These are phyloP conservation scores for Uropetala carovei DNA, from an alignment of 2,888 invertebrate species.

Conservation along the genomic window DNA sequence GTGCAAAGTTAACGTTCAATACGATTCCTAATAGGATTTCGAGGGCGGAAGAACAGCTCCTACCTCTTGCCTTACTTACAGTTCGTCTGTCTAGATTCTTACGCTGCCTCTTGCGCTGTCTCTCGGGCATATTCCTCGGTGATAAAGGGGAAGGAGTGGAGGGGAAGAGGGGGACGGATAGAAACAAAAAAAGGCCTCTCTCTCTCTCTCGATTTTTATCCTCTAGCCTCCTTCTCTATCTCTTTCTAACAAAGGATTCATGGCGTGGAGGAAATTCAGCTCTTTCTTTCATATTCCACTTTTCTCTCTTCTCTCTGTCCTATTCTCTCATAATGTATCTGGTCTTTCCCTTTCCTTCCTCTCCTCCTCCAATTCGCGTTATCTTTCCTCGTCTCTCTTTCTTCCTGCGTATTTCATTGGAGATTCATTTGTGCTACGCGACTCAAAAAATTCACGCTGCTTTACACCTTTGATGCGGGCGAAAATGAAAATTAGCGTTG, in stretches of 20 bases:
- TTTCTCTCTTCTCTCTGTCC: background rate
- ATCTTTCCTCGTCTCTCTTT: background rate
- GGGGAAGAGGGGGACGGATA: too few species aligned
- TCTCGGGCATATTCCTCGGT: background rate
- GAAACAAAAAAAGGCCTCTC: too few species aligned
- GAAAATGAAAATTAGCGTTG: background rate
- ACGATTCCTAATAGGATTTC: background rate
- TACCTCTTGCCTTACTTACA: background rate
- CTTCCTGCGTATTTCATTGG: background rate
- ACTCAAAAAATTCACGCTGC: background rate
- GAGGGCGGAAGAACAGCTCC: background rate
- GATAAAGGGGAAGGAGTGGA: background rate
- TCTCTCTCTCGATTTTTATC: background rate
- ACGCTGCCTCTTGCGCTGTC: background rate
- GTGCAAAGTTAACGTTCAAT: background rate
- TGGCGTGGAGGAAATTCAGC: background rate
- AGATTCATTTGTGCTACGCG: background rate
- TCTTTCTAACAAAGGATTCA: background rate
- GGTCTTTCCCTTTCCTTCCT: too few species aligned
- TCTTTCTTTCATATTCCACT: background rate
- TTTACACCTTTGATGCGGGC: background rate
- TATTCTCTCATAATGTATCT: background rate
- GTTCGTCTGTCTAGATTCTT: background rate
- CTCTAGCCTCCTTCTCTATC: slow-evolving; percentile 16
- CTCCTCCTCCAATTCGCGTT: background rate